Percentiles rank a stretch among this genome's conserved stretches.
Evolutionary conservation across 2,113 vertebrate species (phyloP).

Genomic region (Tapirus terrestris): DNA sequence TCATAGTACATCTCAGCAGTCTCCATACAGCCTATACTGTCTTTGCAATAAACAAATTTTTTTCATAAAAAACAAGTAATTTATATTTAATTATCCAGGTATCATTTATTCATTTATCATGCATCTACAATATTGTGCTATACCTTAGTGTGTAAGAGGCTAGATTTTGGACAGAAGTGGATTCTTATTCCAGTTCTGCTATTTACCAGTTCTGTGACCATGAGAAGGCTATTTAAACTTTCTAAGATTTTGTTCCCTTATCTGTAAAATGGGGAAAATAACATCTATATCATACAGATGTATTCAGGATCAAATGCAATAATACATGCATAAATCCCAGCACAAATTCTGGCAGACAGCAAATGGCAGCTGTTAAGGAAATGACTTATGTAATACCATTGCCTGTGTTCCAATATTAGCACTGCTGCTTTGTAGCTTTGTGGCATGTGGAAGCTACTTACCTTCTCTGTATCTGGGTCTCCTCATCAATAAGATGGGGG

Average conservation of each 20-base stretch:
- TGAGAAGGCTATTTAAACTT: neutral
- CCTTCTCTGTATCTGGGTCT: neutral
- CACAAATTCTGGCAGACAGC: neutral
- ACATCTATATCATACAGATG: neutral
- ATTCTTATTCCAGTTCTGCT: neutral
- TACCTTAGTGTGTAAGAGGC: neutral
- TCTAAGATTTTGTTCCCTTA: neutral
- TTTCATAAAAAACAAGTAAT: neutral
- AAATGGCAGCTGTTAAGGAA: neutral
- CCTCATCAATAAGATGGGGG: neutral
- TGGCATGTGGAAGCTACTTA: neutral
- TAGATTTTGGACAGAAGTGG: neutral
- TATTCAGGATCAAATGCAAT: neutral
- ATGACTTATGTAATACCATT: neutral
- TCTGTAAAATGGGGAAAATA: neutral
- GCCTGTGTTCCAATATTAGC: neutral
- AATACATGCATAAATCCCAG: neutral
- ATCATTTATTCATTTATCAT: neutral
- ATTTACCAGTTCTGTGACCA: neutral
- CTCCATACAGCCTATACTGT: neutral
- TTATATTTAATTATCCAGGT: neutral
- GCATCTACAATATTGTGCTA: neutral
- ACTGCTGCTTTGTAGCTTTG: neutral
- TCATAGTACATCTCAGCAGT: neutral
- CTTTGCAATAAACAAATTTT: neutral